A percentile compares a stretch with the other conserved stretches of the same genome.
These are phyloP conservation scores for Cepaea hortensis DNA, from an alignment of 2,888 invertebrate genomes.

Conservation along the genomic window DNA sequence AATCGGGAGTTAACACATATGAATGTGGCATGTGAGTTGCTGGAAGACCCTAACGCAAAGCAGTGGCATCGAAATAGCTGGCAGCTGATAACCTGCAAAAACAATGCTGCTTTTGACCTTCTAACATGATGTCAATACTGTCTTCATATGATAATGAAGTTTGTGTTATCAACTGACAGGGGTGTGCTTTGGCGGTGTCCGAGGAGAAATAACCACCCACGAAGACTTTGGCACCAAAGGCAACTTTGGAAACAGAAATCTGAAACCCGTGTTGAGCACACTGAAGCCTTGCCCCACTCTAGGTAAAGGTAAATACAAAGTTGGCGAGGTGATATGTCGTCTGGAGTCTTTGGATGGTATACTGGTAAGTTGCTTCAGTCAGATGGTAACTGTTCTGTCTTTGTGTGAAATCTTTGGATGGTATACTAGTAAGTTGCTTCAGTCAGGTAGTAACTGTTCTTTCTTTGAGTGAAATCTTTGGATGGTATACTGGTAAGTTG, in stretches of 20 bases:
- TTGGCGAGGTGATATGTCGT: neutral
- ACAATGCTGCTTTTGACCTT: too few relatives aligned
- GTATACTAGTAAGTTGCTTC: conserved; percentile 3
- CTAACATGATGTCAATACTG: too few relatives aligned
- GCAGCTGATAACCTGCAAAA: too few relatives aligned
- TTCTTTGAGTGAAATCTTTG: too few relatives aligned
- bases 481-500: neutral
- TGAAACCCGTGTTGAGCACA: neutral
- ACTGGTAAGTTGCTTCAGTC: conserved; percentile 7
- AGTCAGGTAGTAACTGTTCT: neutral
- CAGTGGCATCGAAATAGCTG: too few relatives aligned
- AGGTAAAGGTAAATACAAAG: conserved; percentile 21
- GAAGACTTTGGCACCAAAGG: conserved; percentile 9
- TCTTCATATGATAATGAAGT: neutral
- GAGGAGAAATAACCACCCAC: neutral
- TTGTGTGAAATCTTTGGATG: neutral
- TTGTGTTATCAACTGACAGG: neutral
- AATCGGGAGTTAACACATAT: too few relatives aligned
- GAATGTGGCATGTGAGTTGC: too few relatives aligned
- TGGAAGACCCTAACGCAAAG: too few relatives aligned
- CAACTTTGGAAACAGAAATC: conserved; percentile 6
- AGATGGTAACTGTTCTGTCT: too few relatives aligned
- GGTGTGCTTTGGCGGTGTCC: neutral
- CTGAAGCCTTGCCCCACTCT: neutral
- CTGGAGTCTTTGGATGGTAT: conserved; percentile 23